Evolutionary conservation across 2,113 vertebrate genomes (phyloP).

Genomic region (Ptilorrhoa leucosticta): DNA sequence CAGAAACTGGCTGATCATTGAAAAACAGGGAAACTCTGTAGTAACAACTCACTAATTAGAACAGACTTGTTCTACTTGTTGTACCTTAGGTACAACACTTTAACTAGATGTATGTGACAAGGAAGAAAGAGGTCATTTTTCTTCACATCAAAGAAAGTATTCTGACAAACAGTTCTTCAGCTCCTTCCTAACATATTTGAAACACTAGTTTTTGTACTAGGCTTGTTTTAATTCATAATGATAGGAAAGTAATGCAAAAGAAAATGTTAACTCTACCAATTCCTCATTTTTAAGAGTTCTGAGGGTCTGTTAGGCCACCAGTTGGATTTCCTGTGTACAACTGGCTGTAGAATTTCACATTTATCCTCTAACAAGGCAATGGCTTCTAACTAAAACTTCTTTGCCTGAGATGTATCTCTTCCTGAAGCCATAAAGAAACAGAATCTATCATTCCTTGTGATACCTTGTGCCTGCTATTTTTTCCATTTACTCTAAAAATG

Average conservation of each 20-base stretch:
- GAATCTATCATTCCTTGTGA: not conserved
- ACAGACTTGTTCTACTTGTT: not conserved
- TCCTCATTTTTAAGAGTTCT: not conserved
- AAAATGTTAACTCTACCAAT: not conserved
- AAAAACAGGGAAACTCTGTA: not conserved
- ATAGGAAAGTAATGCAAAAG: not conserved
- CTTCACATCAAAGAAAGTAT: not conserved
- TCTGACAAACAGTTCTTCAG: not conserved
- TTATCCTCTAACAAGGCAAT: not conserved
- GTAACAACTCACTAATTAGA: not conserved
- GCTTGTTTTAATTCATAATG: not conserved
- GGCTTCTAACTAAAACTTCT: not conserved
- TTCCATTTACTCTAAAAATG: not conserved
- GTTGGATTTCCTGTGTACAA: not conserved
- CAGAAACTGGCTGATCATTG: not conserved
- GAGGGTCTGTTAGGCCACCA: accelerated
- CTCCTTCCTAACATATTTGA: not conserved
- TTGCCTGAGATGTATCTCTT: not conserved
- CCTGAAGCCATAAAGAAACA: not conserved
- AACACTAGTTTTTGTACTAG: not conserved
- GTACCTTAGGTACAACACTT: not conserved
- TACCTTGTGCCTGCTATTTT: not conserved
- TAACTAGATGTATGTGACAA: not conserved
- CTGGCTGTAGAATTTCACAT: not conserved
- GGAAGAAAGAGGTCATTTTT: not conserved